Conservation (phyloP, 2,888 invertebrate genomes). For the Athalia circularis region DNA sequence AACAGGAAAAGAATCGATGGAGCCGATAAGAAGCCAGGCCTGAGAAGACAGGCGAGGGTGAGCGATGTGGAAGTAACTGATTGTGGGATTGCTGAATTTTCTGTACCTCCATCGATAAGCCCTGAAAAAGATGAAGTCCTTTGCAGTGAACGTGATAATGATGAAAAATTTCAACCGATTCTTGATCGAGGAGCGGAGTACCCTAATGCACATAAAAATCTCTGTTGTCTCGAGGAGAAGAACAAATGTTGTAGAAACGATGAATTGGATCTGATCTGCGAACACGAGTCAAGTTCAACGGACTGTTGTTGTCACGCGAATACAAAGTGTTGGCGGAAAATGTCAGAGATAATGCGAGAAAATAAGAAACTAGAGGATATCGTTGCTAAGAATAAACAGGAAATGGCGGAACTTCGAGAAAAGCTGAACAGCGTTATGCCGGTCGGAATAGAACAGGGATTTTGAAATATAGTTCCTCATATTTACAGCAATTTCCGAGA, state of each 20-base stretch:
- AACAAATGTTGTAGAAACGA: slow-evolving; percentile 51
- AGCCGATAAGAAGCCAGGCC: slow-evolving; percentile 57
- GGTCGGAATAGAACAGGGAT: slow-evolving; percentile 69
- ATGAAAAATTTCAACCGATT: slow-evolving; percentile 18
- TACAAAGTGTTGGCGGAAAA: slow-evolving; percentile 61
- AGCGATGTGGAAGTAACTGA: slow-evolving; percentile 56
- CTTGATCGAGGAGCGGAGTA: slow-evolving; percentile 18
- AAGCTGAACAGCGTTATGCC: slow-evolving; percentile 65
- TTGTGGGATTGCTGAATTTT: neutral
- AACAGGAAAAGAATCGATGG: neutral
- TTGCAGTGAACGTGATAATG: neutral
- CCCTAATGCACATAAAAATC: slow-evolving; percentile 11
- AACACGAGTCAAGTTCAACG: slow-evolving; percentile 50
- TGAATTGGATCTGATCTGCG: slow-evolving; percentile 51
- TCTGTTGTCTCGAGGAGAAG: slow-evolving; percentile 46
- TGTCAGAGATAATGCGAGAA: slow-evolving; percentile 60
- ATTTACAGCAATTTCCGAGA: neutral
- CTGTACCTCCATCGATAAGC: neutral
- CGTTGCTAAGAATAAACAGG: slow-evolving; percentile 62
- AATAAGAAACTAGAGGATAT: slow-evolving; percentile 64
- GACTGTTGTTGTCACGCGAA: slow-evolving; percentile 58
- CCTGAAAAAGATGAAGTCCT: neutral
- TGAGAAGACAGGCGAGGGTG: slow-evolving; percentile 67
- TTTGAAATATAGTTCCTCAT: slow-evolving; percentile 54
- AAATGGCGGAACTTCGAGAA: slow-evolving; percentile 65